Evolutionary conservation across 2,113 vertebrate genomes (phyloP), one percentile per base, ranked within the genome.

Genomic region (Acanthisitta chloris): DNA sequence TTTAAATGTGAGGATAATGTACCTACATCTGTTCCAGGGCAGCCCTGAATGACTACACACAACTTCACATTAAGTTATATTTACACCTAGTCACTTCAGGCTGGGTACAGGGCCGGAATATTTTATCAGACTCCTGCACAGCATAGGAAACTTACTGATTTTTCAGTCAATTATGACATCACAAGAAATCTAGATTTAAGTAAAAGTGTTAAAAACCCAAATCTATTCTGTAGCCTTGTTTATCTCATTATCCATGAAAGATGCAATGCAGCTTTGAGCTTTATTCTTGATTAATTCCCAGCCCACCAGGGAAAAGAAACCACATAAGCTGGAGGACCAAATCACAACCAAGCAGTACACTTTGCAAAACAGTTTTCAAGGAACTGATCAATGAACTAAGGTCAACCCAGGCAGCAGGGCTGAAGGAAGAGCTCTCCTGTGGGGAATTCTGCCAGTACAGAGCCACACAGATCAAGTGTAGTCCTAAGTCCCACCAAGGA

Each of bases 271-370:
- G 78, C 61, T 92, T 61, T 59, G 54, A 74, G 77, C 26, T 86
- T 49, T 62, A 76, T 46, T 94, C 79, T 61, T 78, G 49, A 69
- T 79, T 71, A 83, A 91, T 52, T 79, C 54, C 36, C 77, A 94
- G 59, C 61, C 82, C 80, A 67, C 7, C 4, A 28, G 46, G 77
- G 86, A 61, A 52, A 67, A 92, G 51, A 88, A 90, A 66, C 17
- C 28, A 34, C 17, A 29, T 1, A 34, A 43, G 9, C 38, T 33
- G 33, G 38, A 81, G 54, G 48, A 66, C 43, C 55, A 82, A 74
- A 81, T 33, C 55, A 17, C 29, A 52, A 45, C 51, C 73, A 46
- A 55, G n/a, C 29, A 67, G 52, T 5, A 2, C 5, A 24, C 62
- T 5, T 59, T 67, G 71, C 69, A 87, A 74, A 81, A 0, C 0